Evolutionary conservation across 2,797 vertebrate species (phyloP).

Genomic region (Hipposideros larvatus): DNA sequence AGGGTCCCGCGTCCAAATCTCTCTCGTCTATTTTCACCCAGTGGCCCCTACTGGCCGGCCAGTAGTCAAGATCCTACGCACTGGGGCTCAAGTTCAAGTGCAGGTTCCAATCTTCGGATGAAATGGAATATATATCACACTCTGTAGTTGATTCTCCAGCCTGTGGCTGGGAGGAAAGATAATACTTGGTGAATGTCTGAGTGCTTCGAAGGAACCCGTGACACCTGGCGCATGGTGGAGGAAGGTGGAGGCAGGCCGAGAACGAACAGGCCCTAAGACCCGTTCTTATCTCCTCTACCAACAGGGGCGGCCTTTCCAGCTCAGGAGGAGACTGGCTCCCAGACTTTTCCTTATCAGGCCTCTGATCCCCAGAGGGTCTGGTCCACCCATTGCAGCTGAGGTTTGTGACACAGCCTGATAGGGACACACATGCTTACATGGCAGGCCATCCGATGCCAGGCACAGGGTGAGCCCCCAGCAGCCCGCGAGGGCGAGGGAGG

Average conservation of each 20-base stretch:
- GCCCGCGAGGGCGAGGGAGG: fast-evolving
- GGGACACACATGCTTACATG: not conserved
- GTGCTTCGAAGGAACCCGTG: not conserved
- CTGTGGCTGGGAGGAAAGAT: not conserved
- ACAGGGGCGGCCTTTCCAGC: not conserved
- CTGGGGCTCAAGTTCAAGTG: fast-evolving
- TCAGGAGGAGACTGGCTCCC: not conserved
- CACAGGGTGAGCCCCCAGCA: not conserved
- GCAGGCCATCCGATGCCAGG: not conserved
- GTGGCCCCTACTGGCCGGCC: not conserved
- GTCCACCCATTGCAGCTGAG: too few relatives aligned
- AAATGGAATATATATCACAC: not conserved
- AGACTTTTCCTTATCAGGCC: not conserved
- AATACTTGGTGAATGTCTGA: not conserved
- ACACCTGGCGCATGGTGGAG: not conserved
- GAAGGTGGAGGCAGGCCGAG: not conserved
- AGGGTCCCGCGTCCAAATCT: not conserved
- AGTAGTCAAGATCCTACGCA: not conserved
- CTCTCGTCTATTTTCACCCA: not conserved
- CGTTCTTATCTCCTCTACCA: fast-evolving
- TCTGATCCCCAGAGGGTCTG: fast-evolving
- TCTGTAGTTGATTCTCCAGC: not conserved
- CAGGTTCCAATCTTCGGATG: not conserved
- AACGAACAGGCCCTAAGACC: not conserved
- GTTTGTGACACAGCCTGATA: not conserved